Percentiles rank a stretch among this genome's conserved stretches.
These are phyloP conservation scores for Typhlomys cinereus DNA, from an alignment of 2,113 vertebrate genomes.

Conservation along the genomic window DNA sequence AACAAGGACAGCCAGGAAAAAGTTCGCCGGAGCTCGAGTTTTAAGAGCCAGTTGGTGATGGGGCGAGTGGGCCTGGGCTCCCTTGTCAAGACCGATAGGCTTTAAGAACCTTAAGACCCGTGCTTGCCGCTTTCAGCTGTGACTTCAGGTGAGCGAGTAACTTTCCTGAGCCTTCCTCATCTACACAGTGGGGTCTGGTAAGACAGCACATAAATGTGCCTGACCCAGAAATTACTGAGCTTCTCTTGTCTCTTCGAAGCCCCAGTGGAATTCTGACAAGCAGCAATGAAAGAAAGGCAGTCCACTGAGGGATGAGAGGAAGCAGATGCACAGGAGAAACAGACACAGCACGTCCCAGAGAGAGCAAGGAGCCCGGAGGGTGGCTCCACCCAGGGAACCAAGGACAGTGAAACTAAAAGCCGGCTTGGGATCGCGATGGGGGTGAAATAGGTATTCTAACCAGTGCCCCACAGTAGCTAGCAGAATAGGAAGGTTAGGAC, in stretches of 20 bases:
- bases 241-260: constrained; percentile 50
- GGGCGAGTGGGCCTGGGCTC: neutral
- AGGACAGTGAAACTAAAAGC: constrained; percentile 24
- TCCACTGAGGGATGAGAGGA: constrained; percentile 13
- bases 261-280: constrained; percentile 46
- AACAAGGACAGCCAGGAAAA: neutral
- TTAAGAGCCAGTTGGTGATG: constrained; percentile 43
- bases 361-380: constrained; percentile 36
- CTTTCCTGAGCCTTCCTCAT: constrained; percentile 45
- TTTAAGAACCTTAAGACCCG: constrained; percentile 24
- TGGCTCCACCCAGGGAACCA: neutral
- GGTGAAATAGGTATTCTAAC: constrained; percentile 36
- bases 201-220: constrained; percentile 12
- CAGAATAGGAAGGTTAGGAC: constrained; percentile 40
- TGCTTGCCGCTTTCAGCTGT: constrained; percentile 25
- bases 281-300: constrained; percentile 18
- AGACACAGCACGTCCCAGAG: neutral
- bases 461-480: constrained; percentile 32
- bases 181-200: neutral
- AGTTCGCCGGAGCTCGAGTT: neutral
- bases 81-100: neutral
- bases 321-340: constrained; percentile 43
- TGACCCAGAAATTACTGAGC: constrained; percentile 13
- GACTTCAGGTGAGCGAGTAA: constrained; percentile 18
- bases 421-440: too few species aligned